These are phyloP conservation scores for Cryptus viduatorius DNA, from an alignment of 2,888 invertebrate species.

Conservation along the genomic window DNA sequence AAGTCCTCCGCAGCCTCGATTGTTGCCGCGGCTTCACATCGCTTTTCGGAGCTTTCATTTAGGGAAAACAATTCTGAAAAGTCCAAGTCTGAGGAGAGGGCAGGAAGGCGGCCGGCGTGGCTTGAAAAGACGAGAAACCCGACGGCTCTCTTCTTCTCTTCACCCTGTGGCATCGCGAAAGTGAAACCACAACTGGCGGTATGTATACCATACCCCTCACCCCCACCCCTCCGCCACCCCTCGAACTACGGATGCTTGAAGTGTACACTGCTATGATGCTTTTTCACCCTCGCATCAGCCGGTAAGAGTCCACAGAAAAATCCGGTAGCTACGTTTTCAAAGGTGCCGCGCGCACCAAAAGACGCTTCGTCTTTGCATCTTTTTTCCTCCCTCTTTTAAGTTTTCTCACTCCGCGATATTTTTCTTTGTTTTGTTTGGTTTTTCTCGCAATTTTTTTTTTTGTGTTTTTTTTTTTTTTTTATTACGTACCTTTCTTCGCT, in stretches of 20 bases:
- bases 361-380: not conserved
- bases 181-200: conserved; percentile 38
- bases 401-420: conserved; percentile 9
- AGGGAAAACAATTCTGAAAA: conserved; percentile 76
- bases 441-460: conserved; percentile 27
- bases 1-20: conserved; percentile 13
- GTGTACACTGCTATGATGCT: conserved; percentile 24
- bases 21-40: conserved; percentile 48
- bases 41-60: conserved; percentile 75
- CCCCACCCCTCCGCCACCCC: not conserved
- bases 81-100: conserved; percentile 65
- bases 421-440: conserved; percentile 23
- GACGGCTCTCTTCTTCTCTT: conserved; percentile 12
- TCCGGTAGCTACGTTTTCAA: conserved; percentile 16
- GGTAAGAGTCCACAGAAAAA: conserved; percentile 21
- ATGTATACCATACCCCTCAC: not conserved
- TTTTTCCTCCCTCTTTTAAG: conserved; percentile 29
- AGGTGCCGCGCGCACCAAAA: conserved; percentile 4
- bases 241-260: not conserved
- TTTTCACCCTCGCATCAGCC: conserved; percentile 7
- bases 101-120: conserved; percentile 59
- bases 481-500: not conserved
- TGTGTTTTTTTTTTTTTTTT: conserved; percentile 20
- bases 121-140: conserved; percentile 51
- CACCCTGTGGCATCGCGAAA: conserved; percentile 26